Evolutionary conservation across 1,140 invertebrate genomes (phyloP), one percentile per base, ranked within the genome.

Genomic region (Drosophila malerkotliana): DNA sequence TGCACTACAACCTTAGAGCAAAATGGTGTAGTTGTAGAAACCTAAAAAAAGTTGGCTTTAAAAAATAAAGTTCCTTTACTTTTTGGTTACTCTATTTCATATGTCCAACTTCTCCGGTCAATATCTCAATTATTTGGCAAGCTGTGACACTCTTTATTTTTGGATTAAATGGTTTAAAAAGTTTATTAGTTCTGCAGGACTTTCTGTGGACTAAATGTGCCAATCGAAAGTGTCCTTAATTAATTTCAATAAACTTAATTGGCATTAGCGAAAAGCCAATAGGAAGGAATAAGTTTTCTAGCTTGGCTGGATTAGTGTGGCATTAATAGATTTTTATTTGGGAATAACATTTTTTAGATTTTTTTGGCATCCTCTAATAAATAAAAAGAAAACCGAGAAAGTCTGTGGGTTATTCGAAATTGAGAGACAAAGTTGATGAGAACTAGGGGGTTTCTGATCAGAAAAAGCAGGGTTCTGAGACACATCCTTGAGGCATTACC

Each of bases 371-470:
- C 45, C 15, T 44, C 4, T 8, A 44, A 18, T 44, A 12, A 44
- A 60, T 47, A 26, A 72, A 87, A 60, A 62, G 82, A 64, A 66
- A 72, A 64, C 58, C 66, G 71, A 74, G 66, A 58, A 74, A 74
- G 77, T 81, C 78, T 87, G 77, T 58, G 78, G 69, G 64, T 82
- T 87, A 82, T 87, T 76, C 68, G 61, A 78, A 73, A 74, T 81
- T 72, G 69, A 53, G 53, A 26, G 30, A 54, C 45, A 51, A 37
- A 7, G 34, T 18, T 67, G 39, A 56, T 69, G 51, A 37, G 30
- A n/a, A 4, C 39, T 44, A 18, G 18, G 1, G 18, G 18, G 18
- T 18, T 18, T 18, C 18, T 1, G 18, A 18, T 18, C 49, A 7
- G 4, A 26, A 10, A 44, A 34, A 47, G 21, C 14, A 15, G 24